These are phyloP conservation scores for Branchellion lobata DNA, from an alignment of 2,888 invertebrate genomes.

Conservation along the genomic window DNA sequence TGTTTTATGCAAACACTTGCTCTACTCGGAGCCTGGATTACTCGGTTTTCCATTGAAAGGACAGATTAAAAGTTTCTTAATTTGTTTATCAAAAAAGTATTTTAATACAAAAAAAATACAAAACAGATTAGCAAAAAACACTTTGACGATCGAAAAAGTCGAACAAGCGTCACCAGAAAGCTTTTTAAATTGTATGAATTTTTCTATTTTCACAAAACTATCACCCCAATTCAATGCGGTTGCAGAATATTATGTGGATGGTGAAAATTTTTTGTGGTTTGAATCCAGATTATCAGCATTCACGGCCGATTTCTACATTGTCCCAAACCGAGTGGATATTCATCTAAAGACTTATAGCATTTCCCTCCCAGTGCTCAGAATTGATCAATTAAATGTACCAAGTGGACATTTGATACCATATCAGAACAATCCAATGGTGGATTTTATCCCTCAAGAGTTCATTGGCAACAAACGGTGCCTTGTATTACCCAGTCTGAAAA, in stretches of 20 bases:
- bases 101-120: conserved; percentile 1
- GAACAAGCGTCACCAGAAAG: conserved; percentile 4
- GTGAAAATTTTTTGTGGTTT: conserved; percentile 11
- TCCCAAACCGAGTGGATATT: neutral
- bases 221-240: neutral
- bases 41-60: neutral
- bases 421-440: neutral
- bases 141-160: neutral
- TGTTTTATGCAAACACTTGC: neutral
- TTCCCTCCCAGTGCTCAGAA: neutral
- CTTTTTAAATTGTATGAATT: neutral
- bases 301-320: neutral
- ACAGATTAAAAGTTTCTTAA: neutral
- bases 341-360: neutral
- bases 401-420: neutral
- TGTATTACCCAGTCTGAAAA: conserved; percentile 4
- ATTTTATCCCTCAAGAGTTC: neutral
- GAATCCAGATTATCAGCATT: conserved; percentile 3
- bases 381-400: neutral
- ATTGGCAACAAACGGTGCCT: conserved; percentile 3
- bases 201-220: neutral
- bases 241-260: neutral
- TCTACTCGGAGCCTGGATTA: neutral
- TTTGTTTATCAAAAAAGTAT: conserved; percentile 1
- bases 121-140: conserved; percentile 13